A percentile compares a stretch with the other conserved stretches of the same genome.
phyloP scores from a whole-genome alignment of 2,888 invertebrate genomes.

The Noctua janthina region DNA sequence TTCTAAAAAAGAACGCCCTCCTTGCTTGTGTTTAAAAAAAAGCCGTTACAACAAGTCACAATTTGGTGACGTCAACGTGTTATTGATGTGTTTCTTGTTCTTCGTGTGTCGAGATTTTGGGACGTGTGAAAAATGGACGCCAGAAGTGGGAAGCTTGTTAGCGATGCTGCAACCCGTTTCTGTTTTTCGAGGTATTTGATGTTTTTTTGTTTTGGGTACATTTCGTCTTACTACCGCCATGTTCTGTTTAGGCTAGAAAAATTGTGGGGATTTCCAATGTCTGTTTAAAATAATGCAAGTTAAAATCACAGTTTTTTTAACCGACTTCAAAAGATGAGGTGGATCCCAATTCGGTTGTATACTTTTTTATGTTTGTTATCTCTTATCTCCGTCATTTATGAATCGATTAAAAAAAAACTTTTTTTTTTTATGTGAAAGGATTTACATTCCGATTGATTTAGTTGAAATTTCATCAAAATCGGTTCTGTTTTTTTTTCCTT shows the following conservation, averaged over 20 bases:
- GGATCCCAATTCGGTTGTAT: too few relatives aligned
- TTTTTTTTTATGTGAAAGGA: too few relatives aligned
- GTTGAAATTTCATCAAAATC: too few relatives aligned
- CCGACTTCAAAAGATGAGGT: too few relatives aligned
- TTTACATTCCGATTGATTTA: too few relatives aligned
- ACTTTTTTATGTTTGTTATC: too few relatives aligned
- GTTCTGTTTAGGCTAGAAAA: neutral
- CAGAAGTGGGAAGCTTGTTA: slow-evolving; percentile 41
- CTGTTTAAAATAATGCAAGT: too few relatives aligned
- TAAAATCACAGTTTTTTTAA: too few relatives aligned
- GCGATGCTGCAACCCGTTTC: slow-evolving; percentile 20
- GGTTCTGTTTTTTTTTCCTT: too few relatives aligned
- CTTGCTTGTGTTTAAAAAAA: slow-evolving; percentile 63
- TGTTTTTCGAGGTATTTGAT: neutral
- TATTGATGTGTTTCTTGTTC: slow-evolving; percentile 61
- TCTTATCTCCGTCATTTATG: too few relatives aligned
- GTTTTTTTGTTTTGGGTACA: neutral
- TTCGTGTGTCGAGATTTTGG: slow-evolving; percentile 50
- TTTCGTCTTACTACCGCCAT: neutral
- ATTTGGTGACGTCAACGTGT: slow-evolving; percentile 57
- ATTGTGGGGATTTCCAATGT: too few relatives aligned
- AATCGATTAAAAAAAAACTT: too few relatives aligned
- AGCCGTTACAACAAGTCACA: slow-evolving; percentile 61
- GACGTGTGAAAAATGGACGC: slow-evolving; percentile 44
- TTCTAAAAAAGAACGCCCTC: slow-evolving; percentile 46